Evolutionary conservation across 2,888 invertebrate species (phyloP).

Genomic region (Orchestes rusci): DNA sequence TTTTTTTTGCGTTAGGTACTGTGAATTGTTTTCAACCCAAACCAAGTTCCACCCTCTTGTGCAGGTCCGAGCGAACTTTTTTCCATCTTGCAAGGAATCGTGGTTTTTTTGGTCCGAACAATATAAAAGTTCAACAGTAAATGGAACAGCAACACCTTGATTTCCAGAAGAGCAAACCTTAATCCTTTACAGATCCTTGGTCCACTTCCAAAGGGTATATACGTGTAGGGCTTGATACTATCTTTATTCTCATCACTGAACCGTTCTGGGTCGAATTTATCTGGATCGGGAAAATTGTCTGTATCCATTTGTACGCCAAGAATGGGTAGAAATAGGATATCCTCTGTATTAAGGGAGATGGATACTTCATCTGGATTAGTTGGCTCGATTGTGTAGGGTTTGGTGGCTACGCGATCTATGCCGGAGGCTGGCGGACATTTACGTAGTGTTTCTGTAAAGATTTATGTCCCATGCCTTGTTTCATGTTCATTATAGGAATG

Average conservation of each 20-base stretch:
- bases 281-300: conserved; percentile 33
- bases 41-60: conserved; percentile 8
- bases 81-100: conserved; percentile 30
- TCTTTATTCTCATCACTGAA: conserved; percentile 50
- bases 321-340: conserved; percentile 36
- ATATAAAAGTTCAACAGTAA: conserved; percentile 32
- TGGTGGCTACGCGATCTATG: too few relatives aligned
- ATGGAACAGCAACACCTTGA: conserved; percentile 31
- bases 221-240: conserved; percentile 43
- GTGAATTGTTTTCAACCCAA: conserved; percentile 4
- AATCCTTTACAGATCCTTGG: conserved; percentile 56
- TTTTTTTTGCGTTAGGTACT: too few relatives aligned
- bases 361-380: conserved; percentile 27
- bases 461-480: too few relatives aligned
- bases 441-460: conserved; percentile 32
- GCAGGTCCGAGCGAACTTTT: neutral
- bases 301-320: conserved; percentile 41
- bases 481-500: too few relatives aligned
- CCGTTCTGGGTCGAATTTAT: conserved; percentile 37
- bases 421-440: conserved; percentile 19
- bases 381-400: too few relatives aligned
- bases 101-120: conserved; percentile 30
- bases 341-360: conserved; percentile 31
- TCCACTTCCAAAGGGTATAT: conserved; percentile 44
- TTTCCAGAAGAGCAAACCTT: conserved; percentile 35